Base-by-base conservation (phyloP, 1,140 invertebrate genomes). In the Drosophila truncata region DNA sequence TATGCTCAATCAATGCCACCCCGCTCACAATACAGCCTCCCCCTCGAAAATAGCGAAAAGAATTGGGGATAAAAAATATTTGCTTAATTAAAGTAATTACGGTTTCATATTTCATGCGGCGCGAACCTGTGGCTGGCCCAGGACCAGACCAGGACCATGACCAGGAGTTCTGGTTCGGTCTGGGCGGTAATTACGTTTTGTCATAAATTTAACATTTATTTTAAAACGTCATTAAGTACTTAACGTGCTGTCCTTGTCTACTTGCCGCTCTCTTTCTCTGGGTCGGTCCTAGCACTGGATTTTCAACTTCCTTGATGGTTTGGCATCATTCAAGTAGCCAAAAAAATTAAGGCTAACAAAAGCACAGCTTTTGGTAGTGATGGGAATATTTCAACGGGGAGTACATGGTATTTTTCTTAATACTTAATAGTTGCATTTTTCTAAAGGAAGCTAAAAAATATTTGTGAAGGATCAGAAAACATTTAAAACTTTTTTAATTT, bases 41-140 rank as follows among this genome's bases (percentile, higher is more conserved):
- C 18, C 16, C 46, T 25, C 47, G 62, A 58, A 47, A 67, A 59
- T 60, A 61, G 60, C 39, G 55, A 52, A 58, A 47, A 87, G 62
- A 82, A 83, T 74, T 72, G 57, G 44, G 77, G 54, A 77, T 71
- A 77, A 74, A 78, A 88, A 88, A 85, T 88, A 88, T 88, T 88
- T 88, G 85, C 81, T 88, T 88, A 88, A 88, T 88, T 88, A 90
- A 88, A 84, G 85, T 90, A 88, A 88, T 88, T 88, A 88, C 81
- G 85, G 85, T 85, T 81, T 84, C 81, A 90, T 90, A 88, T 90
- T 81, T 88, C 85, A 88, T 84, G 73, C 44, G 33, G 33, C 55
- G 47, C 62, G 61, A 57, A 77, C 74, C 74, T 77, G 67, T 60
- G 50, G 69, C 66, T 72, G 66, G 27, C n/a, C 31, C 18, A 23